Percentiles rank a stretch among this genome's conserved stretches.
Conservation (phyloP, 2,888 invertebrate species). For the Amblyjoppa proteus region DNA sequence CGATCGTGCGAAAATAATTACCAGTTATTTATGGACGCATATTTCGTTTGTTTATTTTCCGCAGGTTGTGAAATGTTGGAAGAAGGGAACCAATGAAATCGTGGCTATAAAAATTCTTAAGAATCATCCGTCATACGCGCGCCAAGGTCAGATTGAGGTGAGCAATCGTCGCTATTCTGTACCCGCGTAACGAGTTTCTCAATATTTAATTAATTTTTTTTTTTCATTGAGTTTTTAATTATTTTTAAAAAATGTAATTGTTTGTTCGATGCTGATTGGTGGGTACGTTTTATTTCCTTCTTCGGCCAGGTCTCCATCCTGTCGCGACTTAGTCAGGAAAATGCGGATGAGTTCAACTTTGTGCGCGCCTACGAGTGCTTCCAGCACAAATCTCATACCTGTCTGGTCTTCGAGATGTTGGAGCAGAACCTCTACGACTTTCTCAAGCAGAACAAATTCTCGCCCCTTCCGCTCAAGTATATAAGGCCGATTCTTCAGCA, state of each 20-base stretch:
- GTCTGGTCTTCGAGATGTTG: conserved; percentile 99
- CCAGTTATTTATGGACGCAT: background rate
- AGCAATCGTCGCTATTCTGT: conserved; percentile 65
- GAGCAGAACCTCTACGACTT: conserved; percentile 99
- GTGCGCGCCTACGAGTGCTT: conserved; percentile 99
- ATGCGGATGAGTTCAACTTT: conserved; percentile 99
- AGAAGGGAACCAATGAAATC: conserved; percentile 99
- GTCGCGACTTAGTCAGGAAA: conserved; percentile 97
- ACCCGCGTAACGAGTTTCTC: background rate
- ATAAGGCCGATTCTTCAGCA: conserved; percentile 99
- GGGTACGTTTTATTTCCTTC: conserved; percentile 58
- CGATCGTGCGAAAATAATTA: too few species aligned
- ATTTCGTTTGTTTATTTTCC: conserved; percentile 23
- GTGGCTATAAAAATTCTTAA: conserved; percentile 99
- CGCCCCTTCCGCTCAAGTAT: conserved; percentile 98
- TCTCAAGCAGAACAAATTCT: conserved; percentile 99
- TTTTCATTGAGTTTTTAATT: background rate
- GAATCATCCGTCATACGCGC: conserved; percentile 99
- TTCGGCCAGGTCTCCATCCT: conserved; percentile 92
- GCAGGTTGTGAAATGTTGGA: conserved; percentile 99
- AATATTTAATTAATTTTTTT: background rate
- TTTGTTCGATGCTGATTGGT: background rate
- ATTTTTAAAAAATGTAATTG: too few species aligned
- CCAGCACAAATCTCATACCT: conserved; percentile 99
- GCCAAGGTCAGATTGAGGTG: conserved; percentile 99